Conservation (phyloP, 2,888 invertebrate genomes). For the Hydrotaea diabolus region DNA sequence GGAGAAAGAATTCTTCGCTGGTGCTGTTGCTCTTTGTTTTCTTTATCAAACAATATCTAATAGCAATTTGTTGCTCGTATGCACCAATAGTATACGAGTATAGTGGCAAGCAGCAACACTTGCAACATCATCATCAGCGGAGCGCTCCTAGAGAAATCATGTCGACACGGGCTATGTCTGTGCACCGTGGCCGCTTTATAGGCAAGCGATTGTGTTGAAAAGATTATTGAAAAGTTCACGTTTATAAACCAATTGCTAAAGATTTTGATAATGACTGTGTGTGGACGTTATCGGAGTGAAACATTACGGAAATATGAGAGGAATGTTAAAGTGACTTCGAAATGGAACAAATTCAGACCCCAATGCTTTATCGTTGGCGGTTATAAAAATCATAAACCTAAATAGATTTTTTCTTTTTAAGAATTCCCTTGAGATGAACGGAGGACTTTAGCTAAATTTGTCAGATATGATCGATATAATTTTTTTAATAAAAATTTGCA, state of each 20-base stretch:
- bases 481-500: no score
- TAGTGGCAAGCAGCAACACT: not conserved
- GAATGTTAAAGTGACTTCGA: not conserved
- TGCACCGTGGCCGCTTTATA: not conserved
- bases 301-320: no score
- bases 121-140: constrained; percentile 11
- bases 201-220: constrained; percentile 63
- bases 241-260: constrained; percentile 60
- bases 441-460: no score
- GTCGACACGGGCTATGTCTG: not conserved
- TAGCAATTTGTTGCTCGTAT: constrained; percentile 47
- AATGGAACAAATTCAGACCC: no score
- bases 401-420: no score
- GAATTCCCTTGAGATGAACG: no score
- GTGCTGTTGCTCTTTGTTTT: constrained; percentile 18
- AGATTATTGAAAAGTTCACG: constrained; percentile 67
- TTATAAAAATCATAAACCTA: no score
- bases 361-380: no score
- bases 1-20: constrained; percentile 9
- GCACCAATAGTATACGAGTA: not conserved
- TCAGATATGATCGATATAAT: no score
- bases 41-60: constrained; percentile 49
- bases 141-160: not conserved
- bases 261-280: constrained; percentile 54
- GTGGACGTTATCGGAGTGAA: not conserved